Percentiles rank a stretch among this genome's conserved stretches.
phyloP scores from a whole-genome alignment of 2,113 vertebrate genomes.

The Neogobius melanostomus region DNA sequence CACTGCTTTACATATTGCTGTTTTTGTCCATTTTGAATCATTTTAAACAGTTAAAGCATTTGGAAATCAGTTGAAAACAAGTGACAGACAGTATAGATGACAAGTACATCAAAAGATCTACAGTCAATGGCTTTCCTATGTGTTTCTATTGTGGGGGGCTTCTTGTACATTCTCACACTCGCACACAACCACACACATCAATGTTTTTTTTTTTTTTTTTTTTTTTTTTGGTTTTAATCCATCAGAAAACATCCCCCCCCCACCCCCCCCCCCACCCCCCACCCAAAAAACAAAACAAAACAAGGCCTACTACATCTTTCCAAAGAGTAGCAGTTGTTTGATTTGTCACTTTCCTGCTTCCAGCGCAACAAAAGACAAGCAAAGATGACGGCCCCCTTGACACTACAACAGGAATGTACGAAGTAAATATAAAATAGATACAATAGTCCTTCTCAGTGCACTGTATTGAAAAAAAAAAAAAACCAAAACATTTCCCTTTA shows the following conservation, averaged over 20 bases:
- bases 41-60: conserved; percentile 81
- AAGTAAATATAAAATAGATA: conserved; percentile 62
- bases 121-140: conserved; percentile 78
- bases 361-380: conserved; percentile 57
- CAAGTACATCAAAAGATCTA: conserved; percentile 75
- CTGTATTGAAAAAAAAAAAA: conserved; percentile 41
- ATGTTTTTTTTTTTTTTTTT: conserved; percentile 19
- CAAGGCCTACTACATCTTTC: conserved; percentile 48
- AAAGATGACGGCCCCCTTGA: conserved; percentile 28
- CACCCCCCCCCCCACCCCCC: no score
- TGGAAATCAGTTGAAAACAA: conserved; percentile 71
- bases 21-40: conserved; percentile 78
- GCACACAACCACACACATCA: conserved; percentile 55
- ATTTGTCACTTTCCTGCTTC: conserved; percentile 64
- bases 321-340: conserved; percentile 58
- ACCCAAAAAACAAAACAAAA: conserved; percentile 17
- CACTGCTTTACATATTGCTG: conserved; percentile 83
- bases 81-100: conserved; percentile 68
- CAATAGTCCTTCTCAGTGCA: conserved; percentile 69
- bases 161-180: conserved; percentile 23
- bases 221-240: conserved; percentile 63
- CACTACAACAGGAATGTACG: conserved; percentile 71
- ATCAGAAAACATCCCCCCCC: conserved; percentile 7
- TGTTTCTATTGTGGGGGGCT: conserved; percentile 55
- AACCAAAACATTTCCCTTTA: conserved; percentile 48